Evolutionary conservation across 2,113 vertebrate genomes (phyloP), one percentile per base, ranked within the genome.

Genomic region (Cranoglanis bouderius): DNA sequence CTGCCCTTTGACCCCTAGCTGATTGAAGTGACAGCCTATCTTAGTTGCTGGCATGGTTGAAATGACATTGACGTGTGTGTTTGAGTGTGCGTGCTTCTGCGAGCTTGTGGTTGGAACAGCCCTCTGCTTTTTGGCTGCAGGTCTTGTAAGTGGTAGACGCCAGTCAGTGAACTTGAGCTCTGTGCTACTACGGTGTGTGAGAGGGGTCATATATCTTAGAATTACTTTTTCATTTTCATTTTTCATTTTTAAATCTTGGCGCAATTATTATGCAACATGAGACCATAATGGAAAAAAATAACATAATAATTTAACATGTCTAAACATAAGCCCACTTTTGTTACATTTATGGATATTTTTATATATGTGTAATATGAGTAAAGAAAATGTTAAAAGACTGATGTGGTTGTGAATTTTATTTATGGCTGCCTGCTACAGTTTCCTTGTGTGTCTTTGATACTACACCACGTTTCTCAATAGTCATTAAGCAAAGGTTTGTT

Each of bases 1-100:
- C 19, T 92, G 86, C 92, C 93, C 94, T 92, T 46, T 95, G 93
- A 96, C 94, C 94, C 91, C 81, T 2, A 57, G 87, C 92, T 95
- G 95, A 95, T 96, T 96, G 95, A 95, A 96, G 94, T 94, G 92
- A 90, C 90, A 92, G 94, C 92, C 94, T 94, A 92, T 91, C 91
- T 92, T 93, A 93, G 93, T 93, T 93, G 90, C 92, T 83, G 93
- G 93, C 94, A 94, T 92, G 89, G 93, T 85, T 92, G 90, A 96
- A 94, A 95, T 94, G 94, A 95, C 82, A 94, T 94, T 95, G 94
- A 95, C 93, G 93, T 95, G 93, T 95, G 90, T 88, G 80, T 65
- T 26, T 61, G 40, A 63, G 70, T 67, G 82, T 63, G 40, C 46
- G 24, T 63, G 82, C 77, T 29, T 53, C 13, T 82, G 75, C 24